Evolutionary conservation across 2,888 invertebrate species (phyloP), one percentile per base, ranked within the genome.

Genomic region (Eledona agricola): DNA sequence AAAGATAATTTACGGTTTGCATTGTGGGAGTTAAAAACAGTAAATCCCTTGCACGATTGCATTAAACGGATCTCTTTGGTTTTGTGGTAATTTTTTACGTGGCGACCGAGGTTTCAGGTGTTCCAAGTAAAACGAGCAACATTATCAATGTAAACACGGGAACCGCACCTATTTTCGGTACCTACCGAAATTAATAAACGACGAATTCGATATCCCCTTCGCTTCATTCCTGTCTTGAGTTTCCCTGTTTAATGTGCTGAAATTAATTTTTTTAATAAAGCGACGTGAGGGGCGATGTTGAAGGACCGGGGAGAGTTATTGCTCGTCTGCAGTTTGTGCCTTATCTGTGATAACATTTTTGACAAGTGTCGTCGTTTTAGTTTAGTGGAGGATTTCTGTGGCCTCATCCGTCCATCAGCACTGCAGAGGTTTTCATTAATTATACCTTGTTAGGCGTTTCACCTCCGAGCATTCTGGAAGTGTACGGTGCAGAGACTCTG

Each of bases 351-450:
- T n/a, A 37, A 37, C 10, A 23, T 37, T 37, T 37, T 37, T 37
- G 37, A 37, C 37, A 37, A 37, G 23, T 23, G 25, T 15, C 25
- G 37, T 37, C 37, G 25, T 15, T 22, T n/a, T 22, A 19, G 15
- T 29, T 11, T 17, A 15, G 23, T 13, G 40, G 28, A 28, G 28
- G 40, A 40, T 40, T 40, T 40, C 26, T 40, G 40, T 28, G 40
- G 11, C 29, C 29, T 40, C 29, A 43, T 43, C 23, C 43, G 32
- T 43, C 43, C 43, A 29, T 43, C 32, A 31, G 31, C n/a, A 45
- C 25, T 45, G 32, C 45, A 25, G 23, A 25, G 32, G 34, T 45
- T 45, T 32, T 45, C 45, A 45, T 45, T 45, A 45, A 45, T 45
- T 45, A 45, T 23, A 11, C 17, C 34, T 45, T 45, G 45, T 34